Evolutionary conservation across 2,113 vertebrate species (phyloP), one percentile per base, ranked within the genome.

Genomic region (Struthio camelus): DNA sequence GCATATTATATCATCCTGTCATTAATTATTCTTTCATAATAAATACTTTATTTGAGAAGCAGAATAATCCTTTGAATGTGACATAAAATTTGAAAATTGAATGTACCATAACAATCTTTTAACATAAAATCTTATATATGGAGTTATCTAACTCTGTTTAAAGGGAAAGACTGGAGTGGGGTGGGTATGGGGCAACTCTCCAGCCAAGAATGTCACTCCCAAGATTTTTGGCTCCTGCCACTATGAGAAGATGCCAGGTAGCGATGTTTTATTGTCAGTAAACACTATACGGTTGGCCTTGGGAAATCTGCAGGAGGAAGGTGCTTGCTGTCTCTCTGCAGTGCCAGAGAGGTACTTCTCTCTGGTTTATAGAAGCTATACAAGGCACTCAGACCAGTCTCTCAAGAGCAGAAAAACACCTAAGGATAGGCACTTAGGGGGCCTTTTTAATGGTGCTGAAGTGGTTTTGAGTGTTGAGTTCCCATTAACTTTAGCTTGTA

Each of bases 401-500:
- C 59, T 96, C 34, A 50, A 83, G 85, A 95, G 67, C 6, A 48
- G 85, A 91, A 85, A 73, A 76, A 91, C 58, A 58, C 25, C 32
- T 73, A 82, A 85, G 50, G 79, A 91, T 87, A 80, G 82, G 54
- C 70, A 91, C 90, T 94, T 89, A 44, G 0, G 15, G 71, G 58
- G 58, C 27, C 73, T 83, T 94, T 93, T 97, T 67, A 80, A 91
- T 64, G 90, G 91, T 78, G 70, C 30, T 85, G 82, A 72, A 96
- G 78, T 87, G 85, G 48, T 40, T 95, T 34, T 90, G 85, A 94
- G 85, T 87, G 93, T 66, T 87, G 71, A 96, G 89, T 85, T 96
- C 58, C 40, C 71, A 93, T 85, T 90, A 48, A 91, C 81, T 96
- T 94, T 0, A 8, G 56, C 56, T 83, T 80, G 58, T 83, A 82